Percentiles rank a stretch among this genome's conserved stretches.
Evolutionary conservation across 2,888 invertebrate genomes (phyloP).

Genomic region (Pammene fasciana): DNA sequence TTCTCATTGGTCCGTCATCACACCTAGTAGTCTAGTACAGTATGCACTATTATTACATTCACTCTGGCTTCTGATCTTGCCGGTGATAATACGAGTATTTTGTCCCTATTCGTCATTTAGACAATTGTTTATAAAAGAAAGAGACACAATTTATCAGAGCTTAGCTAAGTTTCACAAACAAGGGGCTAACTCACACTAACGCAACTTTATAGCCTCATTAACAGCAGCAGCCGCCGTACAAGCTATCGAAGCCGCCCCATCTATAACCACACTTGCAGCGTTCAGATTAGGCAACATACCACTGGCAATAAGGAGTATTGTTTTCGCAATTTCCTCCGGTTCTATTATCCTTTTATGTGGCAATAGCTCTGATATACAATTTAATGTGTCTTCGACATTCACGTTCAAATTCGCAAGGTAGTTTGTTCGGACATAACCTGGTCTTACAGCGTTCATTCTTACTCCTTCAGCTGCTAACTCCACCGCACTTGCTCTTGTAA

Average conservation of each 20-base stretch:
- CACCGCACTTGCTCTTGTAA: slow-evolving; percentile 61
- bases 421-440: slow-evolving; percentile 66
- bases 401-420: slow-evolving; percentile 48
- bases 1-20: no score
- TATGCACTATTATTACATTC: no score
- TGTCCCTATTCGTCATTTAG: no score
- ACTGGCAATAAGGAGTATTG: slow-evolving; percentile 63
- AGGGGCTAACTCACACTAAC: no score
- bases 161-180: no score
- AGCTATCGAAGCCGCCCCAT: slow-evolving; percentile 52
- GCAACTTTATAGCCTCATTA: no score
- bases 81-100: no score
- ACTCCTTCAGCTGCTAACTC: slow-evolving; percentile 64
- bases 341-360: slow-evolving; percentile 61
- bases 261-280: slow-evolving; percentile 58
- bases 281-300: slow-evolving; percentile 60
- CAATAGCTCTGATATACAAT: slow-evolving; percentile 50
- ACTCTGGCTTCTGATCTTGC: no score
- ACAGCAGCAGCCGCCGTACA: no score
- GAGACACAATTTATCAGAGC: no score
- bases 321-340: slow-evolving; percentile 65
- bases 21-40: no score
- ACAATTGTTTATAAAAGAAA: no score
- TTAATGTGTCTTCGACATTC: slow-evolving; percentile 52
- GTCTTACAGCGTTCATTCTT: slow-evolving; percentile 67